phyloP scores from a whole-genome alignment of 2,888 invertebrate genomes.

The Drosophila robusta region DNA sequence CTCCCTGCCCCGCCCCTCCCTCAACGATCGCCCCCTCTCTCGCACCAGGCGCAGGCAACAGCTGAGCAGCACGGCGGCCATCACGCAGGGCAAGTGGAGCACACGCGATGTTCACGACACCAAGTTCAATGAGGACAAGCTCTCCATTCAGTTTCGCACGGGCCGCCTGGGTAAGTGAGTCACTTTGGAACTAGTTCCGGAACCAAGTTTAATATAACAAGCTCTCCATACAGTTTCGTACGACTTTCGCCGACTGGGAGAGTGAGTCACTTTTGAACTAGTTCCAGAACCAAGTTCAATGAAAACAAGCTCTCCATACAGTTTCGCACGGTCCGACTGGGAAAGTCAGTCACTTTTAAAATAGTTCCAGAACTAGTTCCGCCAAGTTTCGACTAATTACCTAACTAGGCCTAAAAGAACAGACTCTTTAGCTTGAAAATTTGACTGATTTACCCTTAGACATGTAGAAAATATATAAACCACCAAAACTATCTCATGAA shows the following conservation, averaged over 20 bases:
- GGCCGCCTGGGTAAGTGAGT: constrained; percentile 87
- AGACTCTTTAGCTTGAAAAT: too few species aligned
- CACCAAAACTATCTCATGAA: too few species aligned
- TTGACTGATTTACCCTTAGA: too few species aligned
- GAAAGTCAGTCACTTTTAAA: constrained; percentile 64
- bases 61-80: constrained; percentile 60
- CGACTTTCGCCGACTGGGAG: too few species aligned
- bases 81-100: constrained; percentile 87
- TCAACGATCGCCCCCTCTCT: neutral
- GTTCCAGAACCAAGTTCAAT: constrained; percentile 93
- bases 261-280: too few species aligned
- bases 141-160: constrained; percentile 91
- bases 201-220: too few species aligned
- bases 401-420: too few species aligned
- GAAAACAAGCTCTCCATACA: constrained; percentile 92
- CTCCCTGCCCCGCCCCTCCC: neutral
- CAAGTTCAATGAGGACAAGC: constrained; percentile 94
- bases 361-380: neutral
- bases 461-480: too few species aligned
- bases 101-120: constrained; percentile 90
- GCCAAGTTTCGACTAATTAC: too few species aligned
- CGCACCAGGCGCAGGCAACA: constrained; percentile 59
- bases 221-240: too few species aligned
- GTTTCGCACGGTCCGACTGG: constrained; percentile 90
- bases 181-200: neutral